These are phyloP conservation scores for Anguilla rostrata DNA, from an alignment of 2,113 vertebrate genomes.

Conservation along the genomic window DNA sequence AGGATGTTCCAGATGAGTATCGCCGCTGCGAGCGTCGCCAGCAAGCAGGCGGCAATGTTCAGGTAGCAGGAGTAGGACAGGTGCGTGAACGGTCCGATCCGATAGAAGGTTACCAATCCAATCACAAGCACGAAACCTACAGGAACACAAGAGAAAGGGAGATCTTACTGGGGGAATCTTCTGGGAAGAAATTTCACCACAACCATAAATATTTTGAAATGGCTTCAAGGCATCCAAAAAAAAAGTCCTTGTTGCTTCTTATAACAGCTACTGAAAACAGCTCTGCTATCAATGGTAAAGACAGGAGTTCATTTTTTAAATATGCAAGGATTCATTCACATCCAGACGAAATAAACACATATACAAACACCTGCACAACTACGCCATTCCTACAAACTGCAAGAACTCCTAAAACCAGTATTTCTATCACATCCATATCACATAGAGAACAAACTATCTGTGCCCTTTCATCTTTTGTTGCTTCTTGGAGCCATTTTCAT, in stretches of 20 bases:
- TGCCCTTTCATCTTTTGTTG: too few relatives aligned
- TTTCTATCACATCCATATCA: too few relatives aligned
- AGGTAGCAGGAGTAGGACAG: constrained; percentile 96
- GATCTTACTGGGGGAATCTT: neutral
- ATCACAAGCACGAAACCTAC: constrained; percentile 95
- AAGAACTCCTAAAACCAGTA: too few relatives aligned
- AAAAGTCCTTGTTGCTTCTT: neutral
- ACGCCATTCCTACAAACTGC: too few relatives aligned
- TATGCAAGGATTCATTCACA: too few relatives aligned
- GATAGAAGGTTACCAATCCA: constrained; percentile 94
- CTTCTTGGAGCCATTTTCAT: too few relatives aligned
- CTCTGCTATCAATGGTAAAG: too few relatives aligned
- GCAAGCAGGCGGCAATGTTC: constrained; percentile 89
- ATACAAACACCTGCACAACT: too few relatives aligned
- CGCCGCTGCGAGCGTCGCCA: constrained; percentile 89
- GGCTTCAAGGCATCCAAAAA: neutral
- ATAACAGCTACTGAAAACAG: neutral
- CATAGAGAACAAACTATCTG: too few relatives aligned
- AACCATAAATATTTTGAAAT: constrained; percentile 15
- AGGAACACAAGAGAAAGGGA: constrained; percentile 3
- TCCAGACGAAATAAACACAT: too few relatives aligned
- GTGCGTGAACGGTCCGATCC: constrained; percentile 87
- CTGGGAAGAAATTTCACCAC: neutral
- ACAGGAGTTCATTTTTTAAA: neutral
- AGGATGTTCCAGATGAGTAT: constrained; percentile 97